phyloP scores from a whole-genome alignment of 1,140 invertebrate species.

The Sitobion miscanthi region DNA sequence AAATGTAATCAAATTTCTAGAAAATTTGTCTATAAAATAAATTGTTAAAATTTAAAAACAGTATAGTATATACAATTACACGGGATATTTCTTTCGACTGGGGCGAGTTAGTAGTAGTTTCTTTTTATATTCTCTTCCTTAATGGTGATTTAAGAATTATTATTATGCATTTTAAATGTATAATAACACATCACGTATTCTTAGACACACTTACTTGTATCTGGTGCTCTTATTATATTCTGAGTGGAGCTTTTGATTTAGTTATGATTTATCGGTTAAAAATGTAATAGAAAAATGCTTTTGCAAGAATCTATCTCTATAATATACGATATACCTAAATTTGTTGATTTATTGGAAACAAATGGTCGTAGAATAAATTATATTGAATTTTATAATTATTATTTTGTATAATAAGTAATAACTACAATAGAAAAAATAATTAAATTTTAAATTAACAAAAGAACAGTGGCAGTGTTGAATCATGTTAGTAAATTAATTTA shows the following conservation, averaged over 20 bases:
- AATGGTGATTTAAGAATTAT: background rate
- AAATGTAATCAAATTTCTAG: background rate
- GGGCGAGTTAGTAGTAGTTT: background rate
- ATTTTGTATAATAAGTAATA: background rate
- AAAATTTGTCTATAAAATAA: background rate
- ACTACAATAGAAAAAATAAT: no score
- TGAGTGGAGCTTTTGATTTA: background rate
- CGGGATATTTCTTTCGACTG: background rate
- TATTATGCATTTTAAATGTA: background rate
- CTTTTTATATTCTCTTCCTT: background rate
- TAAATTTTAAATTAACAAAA: background rate
- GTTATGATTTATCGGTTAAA: background rate
- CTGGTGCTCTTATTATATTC: background rate
- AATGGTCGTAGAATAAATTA: background rate
- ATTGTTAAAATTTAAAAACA: background rate
- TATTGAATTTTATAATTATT: background rate
- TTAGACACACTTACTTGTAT: background rate
- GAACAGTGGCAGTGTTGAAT: background rate
- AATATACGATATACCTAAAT: background rate
- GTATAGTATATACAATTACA: background rate
- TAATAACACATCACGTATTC: background rate
- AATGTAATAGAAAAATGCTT: background rate
- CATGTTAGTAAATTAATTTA: background rate
- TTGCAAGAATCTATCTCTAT: background rate
- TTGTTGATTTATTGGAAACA: background rate